A percentile compares a stretch with the other conserved stretches of the same genome.
Evolutionary conservation across 2,113 vertebrate species (phyloP).

Genomic region (Calidris pugnax): DNA sequence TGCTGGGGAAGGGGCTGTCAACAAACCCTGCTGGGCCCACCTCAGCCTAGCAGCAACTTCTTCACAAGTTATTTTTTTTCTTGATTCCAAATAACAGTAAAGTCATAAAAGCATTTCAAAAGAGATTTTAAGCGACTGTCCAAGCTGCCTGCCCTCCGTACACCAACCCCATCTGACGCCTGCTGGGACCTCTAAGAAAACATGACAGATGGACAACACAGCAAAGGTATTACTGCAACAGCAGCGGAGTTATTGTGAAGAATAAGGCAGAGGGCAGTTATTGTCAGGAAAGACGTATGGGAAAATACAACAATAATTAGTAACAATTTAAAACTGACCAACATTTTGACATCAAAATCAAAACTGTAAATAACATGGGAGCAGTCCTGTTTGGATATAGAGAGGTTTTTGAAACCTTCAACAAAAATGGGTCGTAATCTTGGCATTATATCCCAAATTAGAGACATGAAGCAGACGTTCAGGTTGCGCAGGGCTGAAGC

Average conservation of each 20-base stretch:
- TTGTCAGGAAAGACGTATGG: background rate
- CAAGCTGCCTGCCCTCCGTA: background rate
- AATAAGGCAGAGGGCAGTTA: background rate
- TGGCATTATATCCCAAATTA: background rate
- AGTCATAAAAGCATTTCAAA: background rate
- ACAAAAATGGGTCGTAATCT: background rate
- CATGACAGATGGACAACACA: accelerated
- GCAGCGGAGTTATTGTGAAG: background rate
- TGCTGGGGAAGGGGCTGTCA: background rate
- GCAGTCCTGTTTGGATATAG: background rate
- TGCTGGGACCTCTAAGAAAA: background rate
- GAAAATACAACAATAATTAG: background rate
- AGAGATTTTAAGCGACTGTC: background rate
- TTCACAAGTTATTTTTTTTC: background rate
- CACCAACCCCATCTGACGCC: no score
- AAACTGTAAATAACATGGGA: background rate
- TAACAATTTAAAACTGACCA: background rate
- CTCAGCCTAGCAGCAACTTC: background rate
- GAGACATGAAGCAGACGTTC: accelerated
- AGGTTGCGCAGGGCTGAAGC: accelerated
- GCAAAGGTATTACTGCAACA: background rate
- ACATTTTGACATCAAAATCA: background rate
- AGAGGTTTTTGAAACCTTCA: background rate
- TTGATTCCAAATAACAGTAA: background rate
- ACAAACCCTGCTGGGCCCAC: background rate